These are phyloP conservation scores for Acleris cristana DNA, from an alignment of 2,888 invertebrate species.

Conservation along the genomic window DNA sequence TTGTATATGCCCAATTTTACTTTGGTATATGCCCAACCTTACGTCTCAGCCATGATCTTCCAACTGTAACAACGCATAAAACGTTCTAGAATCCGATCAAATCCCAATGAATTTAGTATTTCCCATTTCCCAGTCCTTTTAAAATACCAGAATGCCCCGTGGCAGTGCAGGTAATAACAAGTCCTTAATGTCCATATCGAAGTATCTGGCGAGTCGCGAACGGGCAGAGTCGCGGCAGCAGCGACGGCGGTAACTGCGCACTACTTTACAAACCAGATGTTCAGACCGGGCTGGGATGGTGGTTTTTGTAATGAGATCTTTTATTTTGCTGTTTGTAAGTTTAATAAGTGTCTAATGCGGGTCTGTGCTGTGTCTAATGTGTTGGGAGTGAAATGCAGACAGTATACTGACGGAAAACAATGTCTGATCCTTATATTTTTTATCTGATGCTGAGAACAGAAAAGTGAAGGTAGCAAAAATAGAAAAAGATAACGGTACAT, in stretches of 20 bases:
- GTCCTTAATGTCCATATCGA: slow-evolving; percentile 46
- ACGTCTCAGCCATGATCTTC: too few relatives aligned
- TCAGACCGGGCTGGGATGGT: slow-evolving; percentile 10
- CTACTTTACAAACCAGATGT: slow-evolving; percentile 1
- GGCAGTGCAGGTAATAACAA: slow-evolving; percentile 42
- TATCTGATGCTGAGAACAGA: not conserved
- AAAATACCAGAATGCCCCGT: slow-evolving; percentile 1
- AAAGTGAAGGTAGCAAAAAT: too few relatives aligned
- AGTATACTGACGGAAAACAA: too few relatives aligned
- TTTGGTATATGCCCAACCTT: too few relatives aligned
- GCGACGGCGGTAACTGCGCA: not conserved
- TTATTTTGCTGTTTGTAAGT: not conserved
- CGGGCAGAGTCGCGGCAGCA: slow-evolving; percentile 36
- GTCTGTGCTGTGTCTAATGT: too few relatives aligned
- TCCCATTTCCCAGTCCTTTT: not conserved
- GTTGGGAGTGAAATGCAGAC: too few relatives aligned
- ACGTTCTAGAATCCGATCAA: not conserved
- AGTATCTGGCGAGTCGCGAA: slow-evolving; percentile 45
- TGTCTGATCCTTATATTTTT: not conserved
- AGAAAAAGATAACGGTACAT: too few relatives aligned
- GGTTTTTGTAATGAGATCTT: not conserved
- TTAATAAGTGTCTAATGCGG: too few relatives aligned
- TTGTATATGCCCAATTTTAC: too few relatives aligned
- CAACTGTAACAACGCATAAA: not conserved
- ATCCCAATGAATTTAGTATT: not conserved